phyloP scores from a whole-genome alignment of 2,797 vertebrate species.

The Ctenosaura bakeri region DNA sequence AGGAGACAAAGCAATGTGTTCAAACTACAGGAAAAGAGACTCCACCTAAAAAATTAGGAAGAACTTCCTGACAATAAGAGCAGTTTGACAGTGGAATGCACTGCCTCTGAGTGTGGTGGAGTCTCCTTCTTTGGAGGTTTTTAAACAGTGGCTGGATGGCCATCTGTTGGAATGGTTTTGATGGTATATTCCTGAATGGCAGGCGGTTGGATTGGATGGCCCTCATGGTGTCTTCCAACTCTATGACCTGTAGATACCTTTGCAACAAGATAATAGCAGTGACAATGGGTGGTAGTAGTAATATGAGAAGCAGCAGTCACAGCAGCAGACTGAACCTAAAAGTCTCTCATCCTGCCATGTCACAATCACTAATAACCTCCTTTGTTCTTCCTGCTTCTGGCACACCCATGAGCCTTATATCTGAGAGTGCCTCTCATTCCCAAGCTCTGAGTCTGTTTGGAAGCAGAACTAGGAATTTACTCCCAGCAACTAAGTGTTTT shows the following conservation, averaged over 20 bases:
- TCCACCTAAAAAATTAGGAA: no score
- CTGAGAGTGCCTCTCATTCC: conserved; percentile 1
- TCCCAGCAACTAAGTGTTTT: neutral
- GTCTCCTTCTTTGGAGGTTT: no score
- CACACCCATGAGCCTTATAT: neutral
- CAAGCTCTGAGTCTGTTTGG: conserved; percentile 10
- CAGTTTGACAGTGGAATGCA: no score
- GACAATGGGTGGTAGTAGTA: neutral
- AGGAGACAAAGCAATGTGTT: no score
- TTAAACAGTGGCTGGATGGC: no score
- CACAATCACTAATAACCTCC: neutral
- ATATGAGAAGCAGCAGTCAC: neutral
- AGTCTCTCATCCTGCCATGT: neutral
- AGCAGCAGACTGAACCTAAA: neutral
- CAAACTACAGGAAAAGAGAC: no score
- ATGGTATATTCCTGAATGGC: no score
- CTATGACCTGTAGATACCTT: neutral
- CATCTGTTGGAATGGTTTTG: no score
- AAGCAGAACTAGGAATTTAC: neutral
- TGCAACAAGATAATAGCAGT: neutral
- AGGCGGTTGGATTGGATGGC: no score
- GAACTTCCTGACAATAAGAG: no score
- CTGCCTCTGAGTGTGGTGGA: no score
- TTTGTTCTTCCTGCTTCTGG: neutral
- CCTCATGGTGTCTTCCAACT: no score